Evolutionary conservation across 1,140 invertebrate genomes (phyloP).

Genomic region (Drosophila suzukii): DNA sequence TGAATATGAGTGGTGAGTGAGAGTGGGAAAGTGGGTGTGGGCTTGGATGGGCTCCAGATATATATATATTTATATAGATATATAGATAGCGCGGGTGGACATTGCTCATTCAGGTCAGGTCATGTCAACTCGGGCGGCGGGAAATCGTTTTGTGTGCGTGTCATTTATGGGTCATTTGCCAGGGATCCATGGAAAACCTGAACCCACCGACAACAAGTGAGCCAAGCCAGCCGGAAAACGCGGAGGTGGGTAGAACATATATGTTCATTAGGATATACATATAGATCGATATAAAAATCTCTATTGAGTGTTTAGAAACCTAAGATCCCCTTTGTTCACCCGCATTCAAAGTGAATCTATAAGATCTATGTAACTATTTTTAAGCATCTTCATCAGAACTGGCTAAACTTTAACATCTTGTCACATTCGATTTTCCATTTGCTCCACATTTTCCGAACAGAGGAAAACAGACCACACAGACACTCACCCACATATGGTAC

Average conservation of each 20-base stretch:
- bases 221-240: constrained; percentile 18
- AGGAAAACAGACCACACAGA: constrained; percentile 30
- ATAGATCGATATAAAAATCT: neutral
- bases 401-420: neutral
- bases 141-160: constrained; percentile 48
- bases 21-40: neutral
- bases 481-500: neutral
- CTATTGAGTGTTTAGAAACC: no score
- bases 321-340: neutral
- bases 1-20: constrained; percentile 33
- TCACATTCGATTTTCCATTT: constrained; percentile 41
- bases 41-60: constrained; percentile 3
- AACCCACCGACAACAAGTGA: constrained; percentile 7
- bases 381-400: neutral
- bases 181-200: constrained; percentile 17
- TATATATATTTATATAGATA: constrained; percentile 10
- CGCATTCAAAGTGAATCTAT: neutral
- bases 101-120: constrained; percentile 56
- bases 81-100: constrained; percentile 32
- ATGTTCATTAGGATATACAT: no score
- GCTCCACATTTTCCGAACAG: constrained; percentile 26
- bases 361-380: neutral
- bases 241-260: neutral
- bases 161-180: constrained; percentile 75
- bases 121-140: constrained; percentile 39